Percentiles rank a stretch among this genome's conserved stretches.
Conservation (phyloP, 2,113 vertebrate species). For the Australoheros scitulus region DNA sequence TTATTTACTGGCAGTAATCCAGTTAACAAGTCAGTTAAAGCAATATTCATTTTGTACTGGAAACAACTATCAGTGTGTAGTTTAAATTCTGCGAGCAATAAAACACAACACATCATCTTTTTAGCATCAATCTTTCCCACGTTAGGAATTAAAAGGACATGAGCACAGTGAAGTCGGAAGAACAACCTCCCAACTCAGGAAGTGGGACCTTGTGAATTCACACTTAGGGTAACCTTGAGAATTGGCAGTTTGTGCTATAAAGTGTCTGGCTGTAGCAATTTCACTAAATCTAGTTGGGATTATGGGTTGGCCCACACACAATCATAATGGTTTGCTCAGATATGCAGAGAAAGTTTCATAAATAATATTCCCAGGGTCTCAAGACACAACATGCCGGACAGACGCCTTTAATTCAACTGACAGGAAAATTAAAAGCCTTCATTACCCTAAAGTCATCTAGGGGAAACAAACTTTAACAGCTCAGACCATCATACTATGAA, state of each 20-base stretch:
- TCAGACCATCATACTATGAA: constrained; percentile 61
- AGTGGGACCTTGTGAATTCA: not conserved
- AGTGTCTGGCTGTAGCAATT: constrained; percentile 37
- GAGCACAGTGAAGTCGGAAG: not conserved
- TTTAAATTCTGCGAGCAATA: not conserved
- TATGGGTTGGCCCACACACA: constrained; percentile 64
- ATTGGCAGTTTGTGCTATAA: constrained; percentile 28
- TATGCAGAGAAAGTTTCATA: constrained; percentile 67
- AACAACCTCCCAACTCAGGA: not conserved
- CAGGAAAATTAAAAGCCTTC: constrained; percentile 75
- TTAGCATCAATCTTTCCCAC: not conserved
- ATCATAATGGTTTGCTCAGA: constrained; percentile 66
- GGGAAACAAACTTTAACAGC: constrained; percentile 66
- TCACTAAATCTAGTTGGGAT: constrained; percentile 54
- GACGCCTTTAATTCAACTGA: constrained; percentile 65
- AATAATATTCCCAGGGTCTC: constrained; percentile 65
- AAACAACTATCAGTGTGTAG: not conserved
- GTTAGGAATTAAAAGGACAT: not conserved
- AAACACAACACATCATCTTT: not conserved
- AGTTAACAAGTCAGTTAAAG: not conserved
- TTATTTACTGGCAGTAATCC: not conserved
- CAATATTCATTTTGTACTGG: not conserved
- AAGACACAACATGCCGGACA: constrained; percentile 64
- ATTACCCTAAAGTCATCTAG: constrained; percentile 59
- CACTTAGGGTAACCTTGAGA: constrained; percentile 32